Percentiles rank a stretch among this genome's conserved stretches.
Evolutionary conservation across 1,140 invertebrate genomes (phyloP).

Genomic region (Drosophila paulistorum): DNA sequence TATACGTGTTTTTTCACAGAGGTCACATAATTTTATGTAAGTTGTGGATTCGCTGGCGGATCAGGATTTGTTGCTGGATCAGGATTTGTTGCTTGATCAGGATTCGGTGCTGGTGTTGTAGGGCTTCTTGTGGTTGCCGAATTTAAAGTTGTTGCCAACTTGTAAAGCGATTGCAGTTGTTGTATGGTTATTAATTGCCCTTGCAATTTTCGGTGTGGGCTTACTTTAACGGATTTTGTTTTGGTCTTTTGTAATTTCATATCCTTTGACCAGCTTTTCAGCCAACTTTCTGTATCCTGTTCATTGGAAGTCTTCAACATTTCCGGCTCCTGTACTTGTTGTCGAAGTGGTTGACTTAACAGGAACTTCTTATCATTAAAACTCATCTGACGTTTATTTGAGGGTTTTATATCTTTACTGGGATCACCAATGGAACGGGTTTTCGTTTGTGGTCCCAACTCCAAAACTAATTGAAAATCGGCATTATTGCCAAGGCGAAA

Average conservation of each 20-base stretch:
- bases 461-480: constrained; percentile 90
- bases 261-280: constrained; percentile 74
- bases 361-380: constrained; percentile 38
- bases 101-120: constrained; percentile 4
- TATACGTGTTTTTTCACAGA: too few species aligned
- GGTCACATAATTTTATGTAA: too few species aligned
- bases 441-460: constrained; percentile 89
- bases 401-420: constrained; percentile 56
- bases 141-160: constrained; percentile 59
- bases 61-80: too few species aligned
- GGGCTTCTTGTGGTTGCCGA: constrained; percentile 15
- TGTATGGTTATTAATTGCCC: constrained; percentile 42
- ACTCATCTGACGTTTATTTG: constrained; percentile 77
- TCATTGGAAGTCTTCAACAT: constrained; percentile 59
- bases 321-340: constrained; percentile 10
- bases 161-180: constrained; percentile 77
- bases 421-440: constrained; percentile 86
- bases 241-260: constrained; percentile 58
- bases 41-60: too few species aligned
- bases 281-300: constrained; percentile 62
- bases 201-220: constrained; percentile 32
- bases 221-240: constrained; percentile 10
- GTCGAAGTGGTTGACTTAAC: too few species aligned
- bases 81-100: not conserved
- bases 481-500: constrained; percentile 91